Evolutionary conservation across 2,797 vertebrate species (phyloP).

Genomic region (Rhynchotus rufescens): DNA sequence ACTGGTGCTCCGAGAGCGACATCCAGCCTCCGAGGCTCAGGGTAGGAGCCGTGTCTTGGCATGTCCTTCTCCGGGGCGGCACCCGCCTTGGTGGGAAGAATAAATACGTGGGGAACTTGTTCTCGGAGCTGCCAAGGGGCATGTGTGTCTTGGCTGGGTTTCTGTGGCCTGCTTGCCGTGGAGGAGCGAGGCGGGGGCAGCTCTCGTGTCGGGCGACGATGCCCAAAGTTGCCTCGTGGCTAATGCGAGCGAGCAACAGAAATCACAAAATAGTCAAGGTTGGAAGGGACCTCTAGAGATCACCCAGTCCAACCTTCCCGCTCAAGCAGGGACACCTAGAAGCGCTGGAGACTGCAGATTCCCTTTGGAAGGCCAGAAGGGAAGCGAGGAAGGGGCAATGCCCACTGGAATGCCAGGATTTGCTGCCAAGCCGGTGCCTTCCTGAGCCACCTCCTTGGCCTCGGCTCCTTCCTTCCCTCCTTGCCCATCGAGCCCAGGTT

Average conservation of each 20-base stretch:
- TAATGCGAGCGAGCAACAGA: too few relatives aligned
- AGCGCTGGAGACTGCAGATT: neutral
- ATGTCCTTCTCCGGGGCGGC: neutral
- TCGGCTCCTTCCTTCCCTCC: neutral
- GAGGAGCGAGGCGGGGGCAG: neutral
- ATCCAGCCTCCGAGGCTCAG: too few relatives aligned
- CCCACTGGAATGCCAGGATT: neutral
- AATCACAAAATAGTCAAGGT: too few relatives aligned
- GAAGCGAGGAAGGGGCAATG: neutral
- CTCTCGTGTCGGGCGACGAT: too few relatives aligned
- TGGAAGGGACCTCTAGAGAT: too few relatives aligned
- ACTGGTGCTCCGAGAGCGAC: neutral
- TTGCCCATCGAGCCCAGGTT: neutral
- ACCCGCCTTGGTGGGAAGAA: neutral
- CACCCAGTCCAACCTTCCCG: too few relatives aligned
- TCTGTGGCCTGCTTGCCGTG: neutral
- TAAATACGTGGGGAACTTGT: neutral
- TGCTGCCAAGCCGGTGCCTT: rapidly evolving
- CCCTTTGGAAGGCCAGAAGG: neutral
- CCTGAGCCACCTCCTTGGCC: neutral
- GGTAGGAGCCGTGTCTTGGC: too few relatives aligned
- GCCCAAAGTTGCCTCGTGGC: too few relatives aligned
- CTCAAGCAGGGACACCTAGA: too few relatives aligned
- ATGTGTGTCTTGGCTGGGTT: rapidly evolving
- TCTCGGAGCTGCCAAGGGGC: neutral